Percentiles rank a stretch among this genome's conserved stretches.
Conservation (phyloP, 2,113 vertebrate species). For the Rutilus rutilus region DNA sequence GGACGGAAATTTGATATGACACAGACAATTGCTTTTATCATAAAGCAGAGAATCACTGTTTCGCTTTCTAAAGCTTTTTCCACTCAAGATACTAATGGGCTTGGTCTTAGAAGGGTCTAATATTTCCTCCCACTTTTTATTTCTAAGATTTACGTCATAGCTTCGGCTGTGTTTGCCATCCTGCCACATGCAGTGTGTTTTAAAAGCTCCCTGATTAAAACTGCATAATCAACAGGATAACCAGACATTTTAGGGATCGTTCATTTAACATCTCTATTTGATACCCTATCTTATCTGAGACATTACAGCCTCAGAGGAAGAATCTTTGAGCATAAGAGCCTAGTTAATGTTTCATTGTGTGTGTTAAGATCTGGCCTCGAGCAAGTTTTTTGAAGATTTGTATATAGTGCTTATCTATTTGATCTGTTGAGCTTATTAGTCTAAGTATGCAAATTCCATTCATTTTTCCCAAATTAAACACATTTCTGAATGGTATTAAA, state of each 20-base stretch:
- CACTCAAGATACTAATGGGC: slow-evolving; percentile 42
- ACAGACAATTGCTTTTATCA: slow-evolving; percentile 18
- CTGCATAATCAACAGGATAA: not conserved
- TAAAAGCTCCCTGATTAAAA: slow-evolving; percentile 14
- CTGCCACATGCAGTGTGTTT: not conserved
- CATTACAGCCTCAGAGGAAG: not conserved
- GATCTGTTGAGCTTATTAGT: slow-evolving; percentile 10
- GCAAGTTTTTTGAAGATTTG: slow-evolving; percentile 17
- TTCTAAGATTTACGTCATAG: slow-evolving; percentile 35
- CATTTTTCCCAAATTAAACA: not conserved
- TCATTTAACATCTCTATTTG: not conserved
- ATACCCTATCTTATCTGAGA: not conserved
- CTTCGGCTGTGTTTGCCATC: slow-evolving; percentile 18
- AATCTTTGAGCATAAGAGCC: not conserved
- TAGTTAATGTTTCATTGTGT: slow-evolving; percentile 14
- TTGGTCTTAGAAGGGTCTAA: slow-evolving; percentile 32
- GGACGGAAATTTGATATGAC: slow-evolving; percentile 13
- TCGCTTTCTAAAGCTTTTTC: slow-evolving; percentile 28
- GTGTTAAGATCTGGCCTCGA: slow-evolving; percentile 11
- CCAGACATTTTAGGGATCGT: not conserved
- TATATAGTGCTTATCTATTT: slow-evolving; percentile 27
- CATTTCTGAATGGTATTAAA: not conserved
- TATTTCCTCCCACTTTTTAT: slow-evolving; percentile 42
- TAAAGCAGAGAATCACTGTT: slow-evolving; percentile 14
- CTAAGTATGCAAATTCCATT: not conserved